Conservation (phyloP, 2,797 vertebrate genomes). For the Synanceia verrucosa region DNA sequence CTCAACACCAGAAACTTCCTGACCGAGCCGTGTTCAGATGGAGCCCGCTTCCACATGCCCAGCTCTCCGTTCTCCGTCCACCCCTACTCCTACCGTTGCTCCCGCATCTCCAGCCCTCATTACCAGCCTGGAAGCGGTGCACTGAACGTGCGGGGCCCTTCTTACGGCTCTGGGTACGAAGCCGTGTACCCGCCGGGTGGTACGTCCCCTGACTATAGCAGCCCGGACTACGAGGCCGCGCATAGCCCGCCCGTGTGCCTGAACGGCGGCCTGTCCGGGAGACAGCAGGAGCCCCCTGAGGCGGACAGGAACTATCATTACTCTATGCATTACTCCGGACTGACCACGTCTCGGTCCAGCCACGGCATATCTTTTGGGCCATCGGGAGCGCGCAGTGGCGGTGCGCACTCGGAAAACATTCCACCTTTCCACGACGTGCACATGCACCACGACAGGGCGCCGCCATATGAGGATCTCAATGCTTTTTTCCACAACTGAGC, state of each 20-base stretch:
- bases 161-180: constrained; percentile 90
- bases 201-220: constrained; percentile 93
- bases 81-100: constrained; percentile 91
- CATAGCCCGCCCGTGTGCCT: constrained; percentile 94
- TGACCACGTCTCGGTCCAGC: constrained; percentile 86
- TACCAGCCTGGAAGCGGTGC: constrained; percentile 87
- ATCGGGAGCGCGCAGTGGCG: constrained; percentile 86
- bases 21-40: constrained; percentile 92
- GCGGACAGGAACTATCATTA: constrained; percentile 96
- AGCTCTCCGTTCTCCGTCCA: constrained; percentile 93
- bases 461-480: constrained; percentile 95
- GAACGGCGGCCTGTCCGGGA: constrained; percentile 91
- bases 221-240: constrained; percentile 93
- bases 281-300: constrained; percentile 89
- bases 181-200: constrained; percentile 88
- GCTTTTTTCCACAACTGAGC: constrained; percentile 96
- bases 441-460: constrained; percentile 91
- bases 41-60: constrained; percentile 90
- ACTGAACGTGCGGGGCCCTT: constrained; percentile 85
- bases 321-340: constrained; percentile 97
- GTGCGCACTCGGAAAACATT: constrained; percentile 93
- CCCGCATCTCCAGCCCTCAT: constrained; percentile 90
- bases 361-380: constrained; percentile 89
- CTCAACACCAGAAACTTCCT: constrained; percentile 98
- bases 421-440: constrained; percentile 92